phyloP scores from a whole-genome alignment of 2,888 invertebrate genomes.

The Doris montereyensis region DNA sequence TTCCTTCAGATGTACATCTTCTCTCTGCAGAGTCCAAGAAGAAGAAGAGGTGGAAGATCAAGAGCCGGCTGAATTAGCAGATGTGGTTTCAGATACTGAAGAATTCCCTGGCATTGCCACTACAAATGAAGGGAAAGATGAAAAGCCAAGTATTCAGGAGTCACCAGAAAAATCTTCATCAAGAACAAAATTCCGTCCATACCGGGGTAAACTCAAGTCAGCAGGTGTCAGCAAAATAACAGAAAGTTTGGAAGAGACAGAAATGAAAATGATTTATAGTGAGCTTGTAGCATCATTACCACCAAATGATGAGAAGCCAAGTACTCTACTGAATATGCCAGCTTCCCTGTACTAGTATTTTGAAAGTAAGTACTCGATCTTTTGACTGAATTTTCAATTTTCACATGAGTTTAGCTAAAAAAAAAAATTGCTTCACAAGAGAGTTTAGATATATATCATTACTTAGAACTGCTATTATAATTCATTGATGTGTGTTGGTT shows the following conservation, averaged over 20 bases:
- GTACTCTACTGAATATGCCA: conserved; percentile 62
- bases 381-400: no score
- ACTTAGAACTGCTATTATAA: no score
- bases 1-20: no score
- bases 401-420: no score
- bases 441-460: no score
- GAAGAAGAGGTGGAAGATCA: no score
- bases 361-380: conserved; percentile 56
- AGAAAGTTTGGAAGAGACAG: conserved; percentile 64
- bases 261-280: conserved; percentile 56
- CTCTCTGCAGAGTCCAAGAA: no score
- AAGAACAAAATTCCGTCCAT: conserved; percentile 58
- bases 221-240: conserved; percentile 58
- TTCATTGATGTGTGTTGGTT: no score
- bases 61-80: conserved; percentile 54
- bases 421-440: no score
- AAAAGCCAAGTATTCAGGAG: conserved; percentile 42
- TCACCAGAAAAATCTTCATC: background rate
- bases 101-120: conserved; percentile 50
- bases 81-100: conserved; percentile 48
- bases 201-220: conserved; percentile 60
- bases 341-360: conserved; percentile 66
- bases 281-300: conserved; percentile 47
- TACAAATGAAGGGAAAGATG: conserved; percentile 46
- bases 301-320: conserved; percentile 20